Conservation (phyloP, 2,888 invertebrate species). For the Dolichomitus sp. region DNA sequence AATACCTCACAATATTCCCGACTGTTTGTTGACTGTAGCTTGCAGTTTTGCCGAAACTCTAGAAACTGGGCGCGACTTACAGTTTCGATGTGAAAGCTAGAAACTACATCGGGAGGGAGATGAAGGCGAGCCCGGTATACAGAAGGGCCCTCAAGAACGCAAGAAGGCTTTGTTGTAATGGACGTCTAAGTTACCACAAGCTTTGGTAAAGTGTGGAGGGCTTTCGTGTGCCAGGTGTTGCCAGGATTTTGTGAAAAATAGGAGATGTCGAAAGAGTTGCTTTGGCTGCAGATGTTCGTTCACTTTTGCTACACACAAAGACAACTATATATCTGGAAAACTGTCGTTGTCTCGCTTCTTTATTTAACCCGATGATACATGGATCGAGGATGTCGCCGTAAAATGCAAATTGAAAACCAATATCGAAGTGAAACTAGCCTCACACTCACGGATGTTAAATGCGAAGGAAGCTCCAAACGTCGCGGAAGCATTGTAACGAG, state of each 20-base stretch:
- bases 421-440: constrained; percentile 65
- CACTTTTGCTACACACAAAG: not conserved
- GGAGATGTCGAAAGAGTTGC: constrained; percentile 25
- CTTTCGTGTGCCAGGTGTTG: constrained; percentile 6
- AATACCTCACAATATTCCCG: constrained; percentile 29
- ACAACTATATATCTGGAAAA: constrained; percentile 10
- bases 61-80: constrained; percentile 56
- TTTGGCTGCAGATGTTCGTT: not conserved
- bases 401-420: constrained; percentile 83
- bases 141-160: constrained; percentile 50
- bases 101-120: constrained; percentile 24
- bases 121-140: constrained; percentile 24
- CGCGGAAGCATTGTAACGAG: not conserved
- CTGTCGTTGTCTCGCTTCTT: constrained; percentile 53
- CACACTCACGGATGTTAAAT: no score
- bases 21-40: constrained; percentile 1
- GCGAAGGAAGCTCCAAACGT: constrained; percentile 2
- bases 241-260: constrained; percentile 17
- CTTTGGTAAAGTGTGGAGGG: constrained; percentile 26
- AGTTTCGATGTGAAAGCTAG: constrained; percentile 41
- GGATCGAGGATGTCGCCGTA: constrained; percentile 69
- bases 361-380: constrained; percentile 74
- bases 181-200: constrained; percentile 54
- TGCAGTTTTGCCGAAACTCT: constrained; percentile 3
- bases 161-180: constrained; percentile 63